These are phyloP conservation scores for Stictocephala bisonia DNA, from an alignment of 2,888 invertebrate species.

Conservation along the genomic window DNA sequence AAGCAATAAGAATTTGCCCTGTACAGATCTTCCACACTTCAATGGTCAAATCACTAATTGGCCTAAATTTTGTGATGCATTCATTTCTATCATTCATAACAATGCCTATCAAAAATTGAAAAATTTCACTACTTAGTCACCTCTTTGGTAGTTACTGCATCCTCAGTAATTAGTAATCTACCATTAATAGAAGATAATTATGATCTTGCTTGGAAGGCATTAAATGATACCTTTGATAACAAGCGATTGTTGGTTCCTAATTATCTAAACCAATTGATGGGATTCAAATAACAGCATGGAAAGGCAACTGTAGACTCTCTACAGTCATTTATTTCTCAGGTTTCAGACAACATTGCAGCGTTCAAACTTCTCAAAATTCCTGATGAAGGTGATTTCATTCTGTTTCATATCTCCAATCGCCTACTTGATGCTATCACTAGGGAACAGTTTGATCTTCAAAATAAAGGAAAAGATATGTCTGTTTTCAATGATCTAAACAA, in stretches of 20 bases:
- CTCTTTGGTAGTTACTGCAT: constrained; percentile 17
- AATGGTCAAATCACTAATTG: constrained; percentile 26
- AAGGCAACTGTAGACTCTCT: background rate
- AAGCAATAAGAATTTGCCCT: background rate
- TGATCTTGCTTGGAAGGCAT: constrained; percentile 37
- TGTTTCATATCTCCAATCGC: constrained; percentile 38
- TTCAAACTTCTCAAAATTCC: constrained; percentile 9
- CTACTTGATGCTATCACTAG: constrained; percentile 15
- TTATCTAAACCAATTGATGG: constrained; percentile 41
- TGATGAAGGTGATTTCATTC: constrained; percentile 40
- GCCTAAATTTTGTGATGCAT: constrained; percentile 45
- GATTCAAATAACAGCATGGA: constrained; percentile 35
- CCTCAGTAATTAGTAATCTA: constrained; percentile 10
- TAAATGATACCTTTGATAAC: constrained; percentile 38
- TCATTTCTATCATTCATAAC: constrained; percentile 40
- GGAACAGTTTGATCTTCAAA: constrained; percentile 35
- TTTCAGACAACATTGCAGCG: constrained; percentile 39
- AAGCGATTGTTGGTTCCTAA: constrained; percentile 20
- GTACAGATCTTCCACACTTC: constrained; percentile 39
- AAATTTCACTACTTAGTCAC: constrained; percentile 42
- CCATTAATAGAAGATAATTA: constrained; percentile 30
- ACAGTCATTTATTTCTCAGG: constrained; percentile 10
- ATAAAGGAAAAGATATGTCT: constrained; percentile 6
- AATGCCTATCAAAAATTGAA: constrained; percentile 34
- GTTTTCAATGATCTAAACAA: constrained; percentile 18